A percentile compares a stretch with the other conserved stretches of the same genome.
phyloP scores from a whole-genome alignment of 2,888 invertebrate genomes.

The Biston stratarius region DNA sequence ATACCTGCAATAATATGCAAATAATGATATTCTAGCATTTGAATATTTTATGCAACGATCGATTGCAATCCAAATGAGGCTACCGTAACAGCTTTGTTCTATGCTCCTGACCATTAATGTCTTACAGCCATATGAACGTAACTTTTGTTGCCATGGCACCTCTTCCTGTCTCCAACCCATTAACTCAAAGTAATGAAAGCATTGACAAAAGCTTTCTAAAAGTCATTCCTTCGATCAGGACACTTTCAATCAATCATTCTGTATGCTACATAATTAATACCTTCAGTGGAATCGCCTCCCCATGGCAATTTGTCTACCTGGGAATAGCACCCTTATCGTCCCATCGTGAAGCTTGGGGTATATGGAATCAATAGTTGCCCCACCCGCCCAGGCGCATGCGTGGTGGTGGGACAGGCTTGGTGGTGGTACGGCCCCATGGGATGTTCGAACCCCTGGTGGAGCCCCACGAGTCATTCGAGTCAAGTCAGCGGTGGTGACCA shows the following conservation, averaged over 20 bases:
- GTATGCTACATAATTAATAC: slow-evolving; percentile 78
- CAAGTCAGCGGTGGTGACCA: slow-evolving; percentile 55
- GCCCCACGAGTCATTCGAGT: slow-evolving; percentile 72
- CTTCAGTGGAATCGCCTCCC: slow-evolving; percentile 69
- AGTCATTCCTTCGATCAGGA: slow-evolving; percentile 54
- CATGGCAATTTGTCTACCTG: slow-evolving; percentile 74
- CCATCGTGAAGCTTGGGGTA: slow-evolving; percentile 74
- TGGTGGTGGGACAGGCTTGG: slow-evolving; percentile 64
- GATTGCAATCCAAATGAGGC: slow-evolving; percentile 11
- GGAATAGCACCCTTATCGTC: slow-evolving; percentile 76
- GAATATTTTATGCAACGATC: slow-evolving; percentile 21
- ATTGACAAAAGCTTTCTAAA: slow-evolving; percentile 41
- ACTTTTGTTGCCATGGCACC: slow-evolving; percentile 22
- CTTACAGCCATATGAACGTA: slow-evolving; percentile 5
- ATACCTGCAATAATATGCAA: neutral
- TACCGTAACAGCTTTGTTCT: slow-evolving; percentile 18
- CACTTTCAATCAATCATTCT: slow-evolving; percentile 77
- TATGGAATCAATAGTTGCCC: slow-evolving; percentile 82
- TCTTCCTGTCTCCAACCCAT: slow-evolving; percentile 26
- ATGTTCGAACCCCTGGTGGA: slow-evolving; percentile 65
- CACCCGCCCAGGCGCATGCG: slow-evolving; percentile 79
- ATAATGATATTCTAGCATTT: neutral
- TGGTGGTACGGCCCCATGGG: slow-evolving; percentile 76
- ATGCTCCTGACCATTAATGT: neutral
- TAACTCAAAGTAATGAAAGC: slow-evolving; percentile 39